These are phyloP conservation scores for Enteromius viviparus DNA, from an alignment of 2,797 vertebrate species.

Conservation along the genomic window DNA sequence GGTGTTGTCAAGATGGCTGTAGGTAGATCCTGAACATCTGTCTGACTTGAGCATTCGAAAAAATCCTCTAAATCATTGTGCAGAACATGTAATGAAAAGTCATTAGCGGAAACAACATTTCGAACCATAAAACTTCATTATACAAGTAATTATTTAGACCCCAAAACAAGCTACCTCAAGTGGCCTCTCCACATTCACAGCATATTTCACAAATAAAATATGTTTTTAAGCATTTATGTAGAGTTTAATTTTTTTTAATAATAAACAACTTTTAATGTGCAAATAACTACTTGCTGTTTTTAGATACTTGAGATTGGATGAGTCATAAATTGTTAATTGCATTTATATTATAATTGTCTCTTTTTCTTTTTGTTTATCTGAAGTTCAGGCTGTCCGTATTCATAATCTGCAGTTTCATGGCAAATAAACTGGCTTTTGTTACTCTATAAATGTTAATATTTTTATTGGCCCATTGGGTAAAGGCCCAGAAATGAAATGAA, in stretches of 20 bases:
- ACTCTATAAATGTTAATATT: constrained; percentile 4
- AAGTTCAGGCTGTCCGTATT: not conserved
- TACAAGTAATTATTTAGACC: not conserved
- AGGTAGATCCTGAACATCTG: not conserved
- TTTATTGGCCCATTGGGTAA: not conserved
- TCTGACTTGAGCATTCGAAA: not conserved
- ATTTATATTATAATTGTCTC: not conserved
- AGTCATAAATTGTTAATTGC: not conserved
- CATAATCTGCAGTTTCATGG: not conserved
- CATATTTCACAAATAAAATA: not conserved
- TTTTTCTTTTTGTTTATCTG: too few relatives aligned
- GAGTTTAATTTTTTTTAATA: not conserved
- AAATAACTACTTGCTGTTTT: not conserved
- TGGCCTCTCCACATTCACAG: not conserved
- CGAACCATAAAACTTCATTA: not conserved
- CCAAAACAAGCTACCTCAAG: not conserved
- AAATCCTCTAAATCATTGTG: not conserved
- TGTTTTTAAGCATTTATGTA: not conserved
- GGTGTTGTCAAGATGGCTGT: not conserved
- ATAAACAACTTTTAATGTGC: not conserved
- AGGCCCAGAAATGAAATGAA: not conserved
- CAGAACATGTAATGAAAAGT: not conserved
- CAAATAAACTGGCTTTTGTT: not conserved
- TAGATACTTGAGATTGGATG: not conserved
- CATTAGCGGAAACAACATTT: not conserved